Conservation (phyloP, 1,140 invertebrate species). For the Sipha flava region DNA sequence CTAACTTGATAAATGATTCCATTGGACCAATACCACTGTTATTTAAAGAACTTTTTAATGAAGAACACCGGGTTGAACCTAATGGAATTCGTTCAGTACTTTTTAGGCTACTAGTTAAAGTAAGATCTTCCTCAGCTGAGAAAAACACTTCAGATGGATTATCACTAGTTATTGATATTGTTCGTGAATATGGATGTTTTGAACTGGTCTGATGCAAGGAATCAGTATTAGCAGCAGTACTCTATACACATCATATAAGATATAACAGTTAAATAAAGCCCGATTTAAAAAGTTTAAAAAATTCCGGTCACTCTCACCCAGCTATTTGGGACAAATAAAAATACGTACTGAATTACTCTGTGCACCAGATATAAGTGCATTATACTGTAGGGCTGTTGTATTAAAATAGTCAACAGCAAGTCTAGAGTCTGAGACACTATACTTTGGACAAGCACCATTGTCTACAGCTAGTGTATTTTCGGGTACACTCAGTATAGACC, state of each 20-base stretch:
- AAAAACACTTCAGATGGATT: conserved; percentile 85
- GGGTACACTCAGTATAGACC: conserved; percentile 51
- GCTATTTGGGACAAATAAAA: conserved; percentile 10
- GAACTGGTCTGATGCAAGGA: conserved; percentile 6
- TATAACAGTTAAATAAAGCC: not conserved
- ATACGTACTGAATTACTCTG: conserved; percentile 26
- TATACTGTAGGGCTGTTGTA: conserved; percentile 34
- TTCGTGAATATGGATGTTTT: conserved; percentile 49
- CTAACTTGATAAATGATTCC: conserved; percentile 16
- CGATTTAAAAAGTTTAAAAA: not conserved
- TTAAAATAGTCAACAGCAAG: conserved; percentile 62
- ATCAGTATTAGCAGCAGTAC: not conserved
- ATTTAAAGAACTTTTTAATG: conserved; percentile 5
- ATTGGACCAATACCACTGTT: not conserved
- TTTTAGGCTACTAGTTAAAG: conserved; percentile 41
- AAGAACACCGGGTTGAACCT: not conserved
- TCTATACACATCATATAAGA: not conserved
- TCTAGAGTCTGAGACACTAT: conserved; percentile 71
- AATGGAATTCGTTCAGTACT: not conserved
- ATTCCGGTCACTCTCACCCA: not conserved
- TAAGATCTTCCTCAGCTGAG: conserved; percentile 76
- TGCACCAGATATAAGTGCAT: not conserved
- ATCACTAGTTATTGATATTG: conserved; percentile 76
- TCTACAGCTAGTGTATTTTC: conserved; percentile 41
- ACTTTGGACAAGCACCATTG: conserved; percentile 48